A percentile compares a stretch with the other conserved stretches of the same genome.
These are phyloP conservation scores for Phania funesta DNA, from an alignment of 2,888 invertebrate species.

Conservation along the genomic window DNA sequence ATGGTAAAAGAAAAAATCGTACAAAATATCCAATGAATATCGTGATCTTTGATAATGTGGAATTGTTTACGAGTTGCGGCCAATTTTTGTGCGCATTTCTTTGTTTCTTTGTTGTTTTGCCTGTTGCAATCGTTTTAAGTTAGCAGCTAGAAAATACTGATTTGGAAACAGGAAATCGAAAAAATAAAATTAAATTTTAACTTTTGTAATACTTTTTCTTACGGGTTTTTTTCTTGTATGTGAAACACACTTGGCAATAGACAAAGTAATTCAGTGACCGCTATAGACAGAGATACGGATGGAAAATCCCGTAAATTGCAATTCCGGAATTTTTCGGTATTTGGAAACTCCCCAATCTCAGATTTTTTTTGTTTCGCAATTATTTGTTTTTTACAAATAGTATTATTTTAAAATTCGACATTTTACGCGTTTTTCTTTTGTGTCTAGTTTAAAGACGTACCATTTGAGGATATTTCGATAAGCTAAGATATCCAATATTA, in stretches of 20 bases:
- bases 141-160: background rate
- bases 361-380: background rate
- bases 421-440: no score
- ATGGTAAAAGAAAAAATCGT: background rate
- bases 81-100: conserved; percentile 12
- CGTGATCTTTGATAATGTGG: conserved; percentile 65
- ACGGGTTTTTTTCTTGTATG: background rate
- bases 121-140: background rate
- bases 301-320: no score
- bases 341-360: no score
- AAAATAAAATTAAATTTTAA: conserved; percentile 33
- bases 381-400: no score
- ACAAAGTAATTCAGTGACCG: conserved; percentile 33
- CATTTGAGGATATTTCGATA: no score
- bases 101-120: background rate
- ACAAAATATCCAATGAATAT: conserved; percentile 61
- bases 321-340: no score
- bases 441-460: no score
- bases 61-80: conserved; percentile 63
- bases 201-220: conserved; percentile 13
- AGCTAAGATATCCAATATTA: no score
- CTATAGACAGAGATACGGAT: conserved; percentile 5
- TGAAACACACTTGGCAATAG: background rate
- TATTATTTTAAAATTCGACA: no score
- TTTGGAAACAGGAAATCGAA: conserved; percentile 50